These are phyloP conservation scores for Antheraea yamamai DNA, from an alignment of 2,888 invertebrate genomes.

Conservation along the genomic window DNA sequence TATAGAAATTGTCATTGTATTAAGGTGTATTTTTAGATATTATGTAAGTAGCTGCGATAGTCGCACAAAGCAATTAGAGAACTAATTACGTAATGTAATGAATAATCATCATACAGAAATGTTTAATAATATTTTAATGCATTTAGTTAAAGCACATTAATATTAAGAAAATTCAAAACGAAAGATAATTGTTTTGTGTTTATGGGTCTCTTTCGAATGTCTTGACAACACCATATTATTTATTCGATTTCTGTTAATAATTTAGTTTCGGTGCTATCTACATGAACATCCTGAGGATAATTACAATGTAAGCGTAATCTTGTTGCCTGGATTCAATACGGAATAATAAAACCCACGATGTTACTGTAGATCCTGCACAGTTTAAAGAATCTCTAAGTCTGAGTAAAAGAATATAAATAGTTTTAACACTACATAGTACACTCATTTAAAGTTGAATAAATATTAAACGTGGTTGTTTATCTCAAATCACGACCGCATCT, in stretches of 20 bases:
- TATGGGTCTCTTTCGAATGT: constrained; percentile 42
- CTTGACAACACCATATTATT: constrained; percentile 64
- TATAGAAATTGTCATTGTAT: constrained; percentile 53
- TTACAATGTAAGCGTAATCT: background rate
- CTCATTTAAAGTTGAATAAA: constrained; percentile 42
- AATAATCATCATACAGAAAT: constrained; percentile 35
- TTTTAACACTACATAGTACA: constrained; percentile 50
- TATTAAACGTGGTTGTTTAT: constrained; percentile 30
- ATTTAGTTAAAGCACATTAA: constrained; percentile 31
- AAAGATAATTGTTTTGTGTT: constrained; percentile 24
- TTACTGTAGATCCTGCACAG: constrained; percentile 33
- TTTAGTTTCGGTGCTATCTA: background rate
- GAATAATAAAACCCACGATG: background rate
- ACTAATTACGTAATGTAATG: constrained; percentile 36
- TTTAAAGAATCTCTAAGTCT: constrained; percentile 55
- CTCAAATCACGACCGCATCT: constrained; percentile 22
- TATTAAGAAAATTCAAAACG: constrained; percentile 18
- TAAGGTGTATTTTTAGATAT: constrained; percentile 53
- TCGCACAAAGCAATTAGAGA: constrained; percentile 47
- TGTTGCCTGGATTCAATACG: background rate
- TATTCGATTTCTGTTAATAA: constrained; percentile 17
- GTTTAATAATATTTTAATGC: constrained; percentile 29
- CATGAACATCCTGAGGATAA: background rate
- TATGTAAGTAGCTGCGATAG: constrained; percentile 56
- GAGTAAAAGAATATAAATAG: constrained; percentile 46